phyloP scores from a whole-genome alignment of 2,888 invertebrate genomes.

The Drosophila neonasuta region DNA sequence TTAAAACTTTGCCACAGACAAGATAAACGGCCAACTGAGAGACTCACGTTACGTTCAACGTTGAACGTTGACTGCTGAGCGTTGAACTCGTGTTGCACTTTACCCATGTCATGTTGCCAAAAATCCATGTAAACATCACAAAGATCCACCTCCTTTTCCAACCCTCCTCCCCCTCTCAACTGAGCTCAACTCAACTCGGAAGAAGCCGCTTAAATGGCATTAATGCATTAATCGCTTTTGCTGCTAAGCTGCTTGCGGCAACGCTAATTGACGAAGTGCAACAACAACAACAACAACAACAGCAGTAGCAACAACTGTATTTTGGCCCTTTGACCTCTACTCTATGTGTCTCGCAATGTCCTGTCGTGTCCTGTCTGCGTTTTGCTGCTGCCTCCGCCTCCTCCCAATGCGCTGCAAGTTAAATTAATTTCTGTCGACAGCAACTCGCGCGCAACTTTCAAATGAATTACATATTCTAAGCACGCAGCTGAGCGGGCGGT shows the following conservation, averaged over 20 bases:
- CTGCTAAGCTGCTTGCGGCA: slow-evolving; percentile 55
- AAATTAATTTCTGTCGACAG: slow-evolving; percentile 68
- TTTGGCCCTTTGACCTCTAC: slow-evolving; percentile 35
- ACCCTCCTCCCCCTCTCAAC: too few species aligned
- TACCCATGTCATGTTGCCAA: slow-evolving; percentile 5
- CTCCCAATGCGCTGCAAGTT: slow-evolving; percentile 44
- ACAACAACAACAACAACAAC: slow-evolving; percentile 34
- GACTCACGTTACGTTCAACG: neutral
- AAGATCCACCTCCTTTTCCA: neutral
- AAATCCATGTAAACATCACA: slow-evolving; percentile 32
- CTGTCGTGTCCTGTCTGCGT: slow-evolving; percentile 2
- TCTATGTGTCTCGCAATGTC: neutral
- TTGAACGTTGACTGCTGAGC: too few species aligned
- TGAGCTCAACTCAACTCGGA: slow-evolving; percentile 1
- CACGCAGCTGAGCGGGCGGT: slow-evolving; percentile 46
- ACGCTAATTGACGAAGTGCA: slow-evolving; percentile 65
- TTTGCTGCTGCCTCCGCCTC: neutral
- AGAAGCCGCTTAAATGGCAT: slow-evolving; percentile 52
- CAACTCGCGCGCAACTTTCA: slow-evolving; percentile 61
- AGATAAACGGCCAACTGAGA: neutral
- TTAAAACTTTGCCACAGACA: slow-evolving; percentile 61
- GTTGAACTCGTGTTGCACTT: slow-evolving; percentile 2
- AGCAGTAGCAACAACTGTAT: neutral
- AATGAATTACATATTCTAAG: slow-evolving; percentile 74
- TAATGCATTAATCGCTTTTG: slow-evolving; percentile 65